Base-by-base conservation (phyloP, 2,113 vertebrate species). In the Myrmophylax atrothorax region DNA sequence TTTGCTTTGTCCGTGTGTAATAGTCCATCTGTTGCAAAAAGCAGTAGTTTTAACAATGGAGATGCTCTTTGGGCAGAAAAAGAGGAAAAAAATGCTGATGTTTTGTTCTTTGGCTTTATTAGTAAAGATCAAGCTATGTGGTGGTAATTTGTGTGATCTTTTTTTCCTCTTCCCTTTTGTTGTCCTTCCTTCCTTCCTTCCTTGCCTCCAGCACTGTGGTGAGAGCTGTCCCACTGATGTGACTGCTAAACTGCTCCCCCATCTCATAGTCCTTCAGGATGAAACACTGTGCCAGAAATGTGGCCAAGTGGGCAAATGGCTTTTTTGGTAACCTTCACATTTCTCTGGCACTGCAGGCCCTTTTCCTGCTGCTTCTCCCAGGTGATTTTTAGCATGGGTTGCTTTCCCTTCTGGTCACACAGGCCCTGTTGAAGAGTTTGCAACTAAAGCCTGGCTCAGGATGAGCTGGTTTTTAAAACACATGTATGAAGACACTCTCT, bases 51-150 rank as follows among this genome's bases (percentile, higher is more conserved):
- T 95, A 63, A 94, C 92, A 96, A 73, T 53, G 81, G 89, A 96
- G 89, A 95, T 81, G 76, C 55, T 93, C 56, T 64, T 95, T 58
- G 60, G 85, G 69, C 86, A 90, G 87, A 91, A 91, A 73, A 91
- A 90, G 66, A 86, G 72, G 87, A 70, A 59, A 59, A 89, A 89
- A 91, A 76, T 59, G 67, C 60, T 91, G 60, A 89, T 95, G 90
- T 96, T 88, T 86, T 84, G 67, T 97, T 96, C 74, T 95, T 96
- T 95, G 94, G 90, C 87, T 97, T 95, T 86, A 85, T 86, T 93
- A 98, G 95, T 98, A 97, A 98, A 98, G 95, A 91, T 92, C 42
- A 81, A 79, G 78, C 96, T 96, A 26, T 93, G 84, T 95, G 89
- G 85, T 93, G 95, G 89, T 81, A 10, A 81, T 49, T 16, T 44